phyloP scores from a whole-genome alignment of 2,797 vertebrate species.

The Gallirallus australis region DNA sequence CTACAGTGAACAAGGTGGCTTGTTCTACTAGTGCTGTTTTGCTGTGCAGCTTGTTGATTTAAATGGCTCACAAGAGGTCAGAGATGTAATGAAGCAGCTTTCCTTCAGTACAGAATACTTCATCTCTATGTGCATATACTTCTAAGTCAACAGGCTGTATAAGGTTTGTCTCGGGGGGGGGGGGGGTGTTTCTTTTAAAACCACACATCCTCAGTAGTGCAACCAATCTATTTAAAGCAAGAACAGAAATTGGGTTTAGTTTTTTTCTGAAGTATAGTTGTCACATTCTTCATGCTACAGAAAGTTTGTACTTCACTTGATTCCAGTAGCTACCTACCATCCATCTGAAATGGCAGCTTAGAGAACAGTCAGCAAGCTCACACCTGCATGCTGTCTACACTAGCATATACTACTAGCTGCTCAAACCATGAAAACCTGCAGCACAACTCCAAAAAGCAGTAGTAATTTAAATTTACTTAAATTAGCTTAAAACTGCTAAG shows the following conservation, averaged over 20 bases:
- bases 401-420: not conserved
- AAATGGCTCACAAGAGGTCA: not conserved
- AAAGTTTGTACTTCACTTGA: not conserved
- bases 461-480: not conserved
- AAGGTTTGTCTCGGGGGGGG: not conserved
- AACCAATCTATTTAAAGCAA: not conserved
- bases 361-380: not conserved
- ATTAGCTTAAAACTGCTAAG: not conserved
- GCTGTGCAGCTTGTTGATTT: slow-evolving; percentile 1
- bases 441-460: not conserved
- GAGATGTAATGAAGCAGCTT: slow-evolving; percentile 1
- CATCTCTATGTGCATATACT: not conserved
- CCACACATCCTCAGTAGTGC: not conserved
- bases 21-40: not conserved
- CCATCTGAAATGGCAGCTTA: not conserved
- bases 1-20: not conserved
- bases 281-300: not conserved
- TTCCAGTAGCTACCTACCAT: not conserved
- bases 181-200: not conserved
- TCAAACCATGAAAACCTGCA: not conserved
- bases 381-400: not conserved
- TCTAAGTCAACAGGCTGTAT: not conserved
- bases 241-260: not conserved
- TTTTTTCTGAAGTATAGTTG: not conserved
- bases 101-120: not conserved